These are phyloP conservation scores for Orchesellides sinensis DNA, from an alignment of 2,888 invertebrate species.

Conservation along the genomic window DNA sequence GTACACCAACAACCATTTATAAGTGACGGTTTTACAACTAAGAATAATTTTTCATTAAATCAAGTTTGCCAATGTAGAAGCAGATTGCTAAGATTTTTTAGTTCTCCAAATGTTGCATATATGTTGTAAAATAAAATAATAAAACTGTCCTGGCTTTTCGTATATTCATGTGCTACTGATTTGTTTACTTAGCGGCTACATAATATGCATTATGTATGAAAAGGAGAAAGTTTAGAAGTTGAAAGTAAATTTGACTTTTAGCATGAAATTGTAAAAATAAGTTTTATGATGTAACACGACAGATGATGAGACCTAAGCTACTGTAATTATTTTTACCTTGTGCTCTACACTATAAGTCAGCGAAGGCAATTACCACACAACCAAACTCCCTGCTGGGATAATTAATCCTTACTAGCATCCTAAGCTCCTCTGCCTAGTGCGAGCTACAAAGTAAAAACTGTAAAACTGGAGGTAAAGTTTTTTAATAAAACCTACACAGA, in stretches of 20 bases:
- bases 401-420: constrained; percentile 16
- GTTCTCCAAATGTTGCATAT: too few relatives aligned
- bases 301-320: too few relatives aligned
- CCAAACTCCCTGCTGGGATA: constrained; percentile 13
- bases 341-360: neutral
- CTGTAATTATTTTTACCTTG: neutral
- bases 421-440: neutral
- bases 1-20: too few relatives aligned
- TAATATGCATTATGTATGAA: neutral
- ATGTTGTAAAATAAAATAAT: too few relatives aligned
- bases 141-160: too few relatives aligned
- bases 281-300: too few relatives aligned
- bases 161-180: neutral
- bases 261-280: constrained; percentile 7
- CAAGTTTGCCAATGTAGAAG: too few relatives aligned
- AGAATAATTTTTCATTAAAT: too few relatives aligned
- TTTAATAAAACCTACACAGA: constrained; percentile 43
- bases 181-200: neutral
- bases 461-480: constrained; percentile 26
- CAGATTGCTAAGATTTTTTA: too few relatives aligned
- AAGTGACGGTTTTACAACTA: too few relatives aligned
- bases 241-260: constrained; percentile 1
- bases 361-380: constrained; percentile 7
- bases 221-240: constrained; percentile 1
- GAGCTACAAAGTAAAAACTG: neutral